Base-by-base conservation (phyloP, 2,113 vertebrate species). In the Serilophus lunatus region DNA sequence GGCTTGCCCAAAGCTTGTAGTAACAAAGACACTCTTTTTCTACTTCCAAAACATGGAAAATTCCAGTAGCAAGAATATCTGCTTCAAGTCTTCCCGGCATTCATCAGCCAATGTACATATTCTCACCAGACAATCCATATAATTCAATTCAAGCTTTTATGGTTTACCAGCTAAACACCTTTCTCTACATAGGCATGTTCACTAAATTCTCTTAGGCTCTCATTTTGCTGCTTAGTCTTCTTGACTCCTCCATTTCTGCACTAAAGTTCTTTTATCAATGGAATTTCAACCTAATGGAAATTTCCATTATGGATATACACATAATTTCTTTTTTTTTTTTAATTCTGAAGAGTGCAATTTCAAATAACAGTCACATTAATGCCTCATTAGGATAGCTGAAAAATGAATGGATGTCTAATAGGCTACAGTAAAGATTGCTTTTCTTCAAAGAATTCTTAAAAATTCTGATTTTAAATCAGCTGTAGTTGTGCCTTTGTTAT, bases 361-460 rank as follows among this genome's bases (percentile, higher is more conserved):
- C 56, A 60, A 95, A 69, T 71, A 93, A 57, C 20, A 83, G 42
- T 80, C 70, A 91, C 9, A 72, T 56, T 86, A 57, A 68, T 61
- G 49, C 13, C 29, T 83, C 66, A 74, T 75, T 88, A 76, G 31
- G n/a, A 56, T 5, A 65, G 42, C 9, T 91, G 38, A 63, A 93
- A 91, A 56, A 63, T 20, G 10, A 83, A 42, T 35, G 16, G 18
- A 38, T 65, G 4, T 50, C 92, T 86, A 93, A 94, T 25, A 68
- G 26, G 54, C 66, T 86, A 83, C 3, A 31, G 49, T 35, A 47
- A 53, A 90, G 31, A 70, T 64, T 63, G 9, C 3, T 70, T 92
- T 96, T 92, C 29, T 80, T 82, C n/a, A 65, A 61, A 68, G 16
- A 94, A 94, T 93, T 65, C 59, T 35, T 49, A 78, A 23, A 90